Evolutionary conservation across 2,888 invertebrate species (phyloP), one percentile per base, ranked within the genome.

Genomic region (Drosophila kambysellisi): DNA sequence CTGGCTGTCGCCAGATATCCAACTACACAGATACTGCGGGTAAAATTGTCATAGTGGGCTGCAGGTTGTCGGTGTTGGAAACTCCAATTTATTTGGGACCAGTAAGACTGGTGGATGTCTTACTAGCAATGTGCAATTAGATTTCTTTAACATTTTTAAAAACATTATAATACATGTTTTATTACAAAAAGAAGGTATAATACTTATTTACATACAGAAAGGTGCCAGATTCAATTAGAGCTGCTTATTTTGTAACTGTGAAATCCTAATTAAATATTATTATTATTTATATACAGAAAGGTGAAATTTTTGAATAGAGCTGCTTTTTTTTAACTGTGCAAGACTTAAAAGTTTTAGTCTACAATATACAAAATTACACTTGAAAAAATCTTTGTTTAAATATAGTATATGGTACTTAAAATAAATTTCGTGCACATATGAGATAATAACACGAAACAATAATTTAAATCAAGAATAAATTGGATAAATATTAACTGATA

Each of bases 331-430:
- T 3, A 9, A 0, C 33, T 33, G 32, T 8, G 8, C 32, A 32
- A 32, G 25, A 25, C 25, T 25, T 2, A 2, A 25, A 25, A 25
- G 8, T 32, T 33, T 9, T 3, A 4, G 33, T 11, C 3, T 41
- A 41, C n/a, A 8, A 39, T 39, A n/a, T 39, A 39, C 17, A 39
- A 39, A 39, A n/a, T n/a, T 8, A 74, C 70, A 82, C 70, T 75
- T 71, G 67, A 74, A 57, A 54, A 74, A 79, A 86, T 82, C 25
- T 25, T 25, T 25, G 25, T 78, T 88, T 77, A 85, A 82, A 83
- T 37, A 83, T 89, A 81, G 74, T 70, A 87, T 75, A 82, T 89
- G 80, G 75, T 88, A 73, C 77, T 83, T 81, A 80, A 72, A 82
- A 76, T 74, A 82, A 75, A 75, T 79, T 81, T 83, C 75, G 82